Evolutionary conservation across 2,888 invertebrate species (phyloP).

Genomic region (Scaptomyza reducta): DNA sequence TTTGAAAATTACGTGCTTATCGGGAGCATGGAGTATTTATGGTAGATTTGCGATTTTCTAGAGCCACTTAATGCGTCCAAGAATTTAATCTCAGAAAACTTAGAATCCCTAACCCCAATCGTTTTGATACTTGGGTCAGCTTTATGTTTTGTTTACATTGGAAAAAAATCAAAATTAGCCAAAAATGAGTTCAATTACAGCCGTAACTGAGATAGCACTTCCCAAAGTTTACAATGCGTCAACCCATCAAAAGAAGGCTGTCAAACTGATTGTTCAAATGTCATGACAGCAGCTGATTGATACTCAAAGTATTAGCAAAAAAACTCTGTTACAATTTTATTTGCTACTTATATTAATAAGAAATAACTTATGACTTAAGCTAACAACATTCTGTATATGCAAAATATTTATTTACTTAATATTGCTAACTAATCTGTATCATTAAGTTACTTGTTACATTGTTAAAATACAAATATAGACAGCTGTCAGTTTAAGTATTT

Average conservation of each 20-base stretch:
- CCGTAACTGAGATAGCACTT: not conserved
- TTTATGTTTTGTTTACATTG: no score
- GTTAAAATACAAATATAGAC: not conserved
- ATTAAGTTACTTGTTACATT: not conserved
- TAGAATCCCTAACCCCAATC: no score
- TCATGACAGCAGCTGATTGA: constrained; percentile 1
- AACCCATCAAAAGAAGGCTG: not conserved
- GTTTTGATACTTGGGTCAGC: no score
- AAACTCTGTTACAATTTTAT: no score
- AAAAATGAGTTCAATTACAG: not conserved
- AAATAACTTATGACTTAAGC: not conserved
- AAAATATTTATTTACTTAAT: not conserved
- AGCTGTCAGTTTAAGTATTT: constrained; percentile 1
- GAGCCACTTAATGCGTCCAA: no score
- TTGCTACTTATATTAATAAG: no score
- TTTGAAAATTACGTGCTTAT: not conserved
- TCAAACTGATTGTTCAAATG: not conserved
- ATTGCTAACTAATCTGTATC: not conserved
- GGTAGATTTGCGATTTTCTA: no score
- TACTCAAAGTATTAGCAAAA: not conserved
- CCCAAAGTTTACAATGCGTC: not conserved
- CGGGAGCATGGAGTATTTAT: no score
- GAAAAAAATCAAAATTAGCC: no score
- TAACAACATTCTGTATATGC: not conserved
- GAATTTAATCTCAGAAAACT: no score